phyloP scores from a whole-genome alignment of 1,140 invertebrate species.

The Drosophila persimilis region DNA sequence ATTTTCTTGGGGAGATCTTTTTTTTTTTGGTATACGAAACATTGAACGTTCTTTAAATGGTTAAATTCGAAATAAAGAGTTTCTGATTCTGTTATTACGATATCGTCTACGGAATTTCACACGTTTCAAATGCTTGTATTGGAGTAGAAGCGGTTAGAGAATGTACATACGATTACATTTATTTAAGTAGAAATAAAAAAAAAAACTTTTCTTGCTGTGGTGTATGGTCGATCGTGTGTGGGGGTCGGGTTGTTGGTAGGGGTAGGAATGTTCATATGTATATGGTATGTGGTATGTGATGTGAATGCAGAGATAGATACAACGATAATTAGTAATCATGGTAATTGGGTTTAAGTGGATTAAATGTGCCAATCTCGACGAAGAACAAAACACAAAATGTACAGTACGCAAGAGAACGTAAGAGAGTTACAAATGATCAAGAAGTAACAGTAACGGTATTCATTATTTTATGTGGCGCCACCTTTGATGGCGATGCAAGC shows the following conservation, averaged over 20 bases:
- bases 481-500: conserved; percentile 63
- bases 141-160: conserved; percentile 72
- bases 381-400: conserved; percentile 71
- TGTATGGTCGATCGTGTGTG: conserved; percentile 19
- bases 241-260: conserved; percentile 8
- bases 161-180: conserved; percentile 68
- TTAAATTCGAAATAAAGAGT: conserved; percentile 49
- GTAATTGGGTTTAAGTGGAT: conserved; percentile 33
- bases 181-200: conserved; percentile 13
- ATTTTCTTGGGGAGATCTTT: conserved; percentile 52
- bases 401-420: conserved; percentile 66
- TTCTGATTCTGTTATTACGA: conserved; percentile 58
- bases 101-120: conserved; percentile 60
- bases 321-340: conserved; percentile 69
- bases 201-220: conserved; percentile 22
- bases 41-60: conserved; percentile 51
- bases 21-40: conserved; percentile 38
- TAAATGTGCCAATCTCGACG: conserved; percentile 63
- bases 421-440: conserved; percentile 70
- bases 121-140: conserved; percentile 43
- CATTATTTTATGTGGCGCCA: conserved; percentile 43
- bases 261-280: neutral
- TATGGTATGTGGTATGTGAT: conserved; percentile 29
- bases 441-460: conserved; percentile 32
- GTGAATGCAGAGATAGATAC: conserved; percentile 71